These are phyloP conservation scores for Seladonia tumulorum DNA, from an alignment of 2,888 invertebrate species.

Conservation along the genomic window DNA sequence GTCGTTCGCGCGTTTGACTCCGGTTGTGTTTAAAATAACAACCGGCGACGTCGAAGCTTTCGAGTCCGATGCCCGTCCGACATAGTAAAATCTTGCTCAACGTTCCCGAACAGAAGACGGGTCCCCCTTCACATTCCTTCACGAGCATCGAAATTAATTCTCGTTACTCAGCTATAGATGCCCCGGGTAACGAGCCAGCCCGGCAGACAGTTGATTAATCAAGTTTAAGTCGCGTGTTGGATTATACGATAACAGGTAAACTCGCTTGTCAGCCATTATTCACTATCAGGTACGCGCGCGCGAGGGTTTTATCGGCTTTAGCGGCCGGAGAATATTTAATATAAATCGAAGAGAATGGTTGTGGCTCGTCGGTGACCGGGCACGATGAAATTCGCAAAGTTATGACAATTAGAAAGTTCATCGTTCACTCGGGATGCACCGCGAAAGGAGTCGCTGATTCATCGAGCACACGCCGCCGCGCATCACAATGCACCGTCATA, in stretches of 20 bases:
- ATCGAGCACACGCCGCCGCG: conserved; percentile 27
- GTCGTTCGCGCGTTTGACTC: conserved; percentile 1
- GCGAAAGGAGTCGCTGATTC: conserved; percentile 37
- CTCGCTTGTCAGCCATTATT: conserved; percentile 15
- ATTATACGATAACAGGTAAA: conserved; percentile 26
- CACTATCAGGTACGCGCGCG: not conserved
- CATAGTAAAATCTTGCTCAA: conserved; percentile 19
- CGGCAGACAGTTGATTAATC: conserved; percentile 34
- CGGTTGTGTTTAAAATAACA: conserved; percentile 8
- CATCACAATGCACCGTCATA: conserved; percentile 36
- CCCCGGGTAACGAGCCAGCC: not conserved
- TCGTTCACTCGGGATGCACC: conserved; percentile 29
- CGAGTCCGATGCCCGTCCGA: not conserved
- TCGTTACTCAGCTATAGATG: conserved; percentile 17
- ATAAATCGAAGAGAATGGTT: conserved; percentile 26
- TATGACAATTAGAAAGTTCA: conserved; percentile 39
- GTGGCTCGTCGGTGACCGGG: not conserved
- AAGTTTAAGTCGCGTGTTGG: conserved; percentile 20
- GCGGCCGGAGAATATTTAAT: conserved; percentile 37
- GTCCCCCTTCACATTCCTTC: conserved; percentile 24
- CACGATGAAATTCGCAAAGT: conserved; percentile 13
- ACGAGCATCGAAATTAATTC: conserved; percentile 39
- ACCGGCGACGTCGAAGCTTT: not conserved
- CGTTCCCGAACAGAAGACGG: not conserved
- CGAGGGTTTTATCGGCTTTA: not conserved